phyloP scores from a whole-genome alignment of 2,797 vertebrate genomes.

The Aulostomus chinensis region DNA sequence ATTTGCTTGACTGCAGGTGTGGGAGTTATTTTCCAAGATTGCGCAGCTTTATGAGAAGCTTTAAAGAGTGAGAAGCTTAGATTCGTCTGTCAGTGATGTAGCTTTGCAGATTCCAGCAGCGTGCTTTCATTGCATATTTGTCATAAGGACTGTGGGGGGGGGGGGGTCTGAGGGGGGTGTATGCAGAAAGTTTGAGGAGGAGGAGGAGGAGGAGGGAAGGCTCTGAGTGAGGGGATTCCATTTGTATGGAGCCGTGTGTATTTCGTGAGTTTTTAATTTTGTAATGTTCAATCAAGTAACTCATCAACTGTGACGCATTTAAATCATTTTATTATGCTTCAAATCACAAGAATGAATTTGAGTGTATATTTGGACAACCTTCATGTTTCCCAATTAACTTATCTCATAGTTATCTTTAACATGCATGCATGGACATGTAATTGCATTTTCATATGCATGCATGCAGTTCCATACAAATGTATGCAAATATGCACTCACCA shows the following conservation, averaged over 20 bases:
- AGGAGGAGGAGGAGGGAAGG: conserved; percentile 33
- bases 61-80: conserved; percentile 65
- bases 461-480: conserved; percentile 3
- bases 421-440: no score
- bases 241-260: conserved; percentile 50
- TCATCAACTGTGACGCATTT: no score
- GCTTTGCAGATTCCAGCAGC: conserved; percentile 61
- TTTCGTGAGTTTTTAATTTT: no score
- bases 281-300: no score
- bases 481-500: no score
- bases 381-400: conserved; percentile 3
- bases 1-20: conserved; percentile 69
- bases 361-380: no score
- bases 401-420: conserved; percentile 1
- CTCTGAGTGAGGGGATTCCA: conserved; percentile 65
- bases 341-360: no score
- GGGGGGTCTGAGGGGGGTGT: neutral
- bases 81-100: conserved; percentile 56
- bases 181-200: conserved; percentile 62
- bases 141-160: conserved; percentile 29
- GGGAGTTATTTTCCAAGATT: conserved; percentile 65
- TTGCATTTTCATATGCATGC: conserved; percentile 4
- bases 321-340: no score
- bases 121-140: conserved; percentile 64
- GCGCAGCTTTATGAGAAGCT: conserved; percentile 61